These are phyloP conservation scores for Struthio camelus DNA, from an alignment of 2,113 vertebrate species.

Conservation along the genomic window DNA sequence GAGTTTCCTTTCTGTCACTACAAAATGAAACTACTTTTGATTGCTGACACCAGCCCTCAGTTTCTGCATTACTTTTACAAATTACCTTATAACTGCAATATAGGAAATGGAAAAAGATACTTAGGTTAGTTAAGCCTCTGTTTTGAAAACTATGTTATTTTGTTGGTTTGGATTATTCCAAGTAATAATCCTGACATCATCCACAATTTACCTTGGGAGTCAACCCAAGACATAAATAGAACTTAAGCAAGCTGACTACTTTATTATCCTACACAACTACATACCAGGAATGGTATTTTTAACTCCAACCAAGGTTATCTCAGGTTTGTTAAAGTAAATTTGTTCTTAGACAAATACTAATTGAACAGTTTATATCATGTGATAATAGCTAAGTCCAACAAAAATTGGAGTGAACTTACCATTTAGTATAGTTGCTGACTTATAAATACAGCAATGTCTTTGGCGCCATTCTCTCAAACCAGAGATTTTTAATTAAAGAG, in stretches of 20 bases:
- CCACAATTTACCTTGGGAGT: constrained; percentile 40
- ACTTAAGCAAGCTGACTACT: background rate
- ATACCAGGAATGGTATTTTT: constrained; percentile 43
- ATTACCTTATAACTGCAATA: background rate
- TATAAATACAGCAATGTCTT: background rate
- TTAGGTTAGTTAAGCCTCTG: background rate
- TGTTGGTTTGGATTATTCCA: constrained; percentile 41
- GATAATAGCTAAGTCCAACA: background rate
- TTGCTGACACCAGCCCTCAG: background rate
- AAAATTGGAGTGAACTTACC: constrained; percentile 12
- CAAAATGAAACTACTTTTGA: constrained; percentile 53
- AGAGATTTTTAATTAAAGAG: background rate
- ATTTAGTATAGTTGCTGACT: background rate
- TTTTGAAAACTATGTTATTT: constrained; percentile 50
- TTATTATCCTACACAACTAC: constrained; percentile 53
- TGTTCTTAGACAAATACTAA: background rate
- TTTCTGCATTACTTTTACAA: constrained; percentile 39
- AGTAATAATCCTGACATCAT: constrained; percentile 43
- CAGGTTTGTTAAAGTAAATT: constrained; percentile 46
- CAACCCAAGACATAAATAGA: constrained; percentile 57
- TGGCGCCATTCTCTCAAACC: background rate
- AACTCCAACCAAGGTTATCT: constrained; percentile 60
- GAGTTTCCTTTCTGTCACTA: constrained; percentile 34
- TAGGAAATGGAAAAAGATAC: constrained; percentile 4
- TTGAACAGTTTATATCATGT: background rate